Evolutionary conservation across 2,888 invertebrate genomes (phyloP).

Genomic region (Clivina fossor): DNA sequence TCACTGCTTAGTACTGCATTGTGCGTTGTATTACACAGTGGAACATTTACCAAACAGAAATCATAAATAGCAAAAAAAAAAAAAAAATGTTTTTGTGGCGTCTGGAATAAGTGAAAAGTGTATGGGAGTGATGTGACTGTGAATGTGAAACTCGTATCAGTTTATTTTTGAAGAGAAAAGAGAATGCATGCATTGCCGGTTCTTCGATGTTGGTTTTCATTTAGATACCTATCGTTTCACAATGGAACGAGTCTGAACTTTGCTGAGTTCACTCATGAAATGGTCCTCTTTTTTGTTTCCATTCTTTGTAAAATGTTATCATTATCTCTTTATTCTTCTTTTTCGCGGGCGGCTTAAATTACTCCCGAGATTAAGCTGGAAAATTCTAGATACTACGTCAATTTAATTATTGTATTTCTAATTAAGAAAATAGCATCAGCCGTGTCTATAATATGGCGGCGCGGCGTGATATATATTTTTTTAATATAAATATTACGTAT

Average conservation of each 20-base stretch:
- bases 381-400: slow-evolving; percentile 7
- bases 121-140: slow-evolving; percentile 4
- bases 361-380: slow-evolving; percentile 11
- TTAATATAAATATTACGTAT: no score
- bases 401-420: slow-evolving; percentile 21
- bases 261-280: slow-evolving; percentile 5
- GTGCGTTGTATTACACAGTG: no score
- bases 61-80: not conserved
- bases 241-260: slow-evolving; percentile 8
- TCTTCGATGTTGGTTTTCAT: slow-evolving; percentile 13
- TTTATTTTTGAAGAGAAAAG: not conserved
- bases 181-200: slow-evolving; percentile 7
- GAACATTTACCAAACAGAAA: no score
- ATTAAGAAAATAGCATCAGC: no score
- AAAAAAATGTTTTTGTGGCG: not conserved
- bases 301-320: slow-evolving; percentile 26
- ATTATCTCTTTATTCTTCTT: slow-evolving; percentile 18
- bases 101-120: not conserved
- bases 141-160: not conserved
- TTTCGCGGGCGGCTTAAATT: slow-evolving; percentile 8
- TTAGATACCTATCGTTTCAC: slow-evolving; percentile 25
- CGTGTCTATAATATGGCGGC: no score
- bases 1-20: not conserved
- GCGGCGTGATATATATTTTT: no score
- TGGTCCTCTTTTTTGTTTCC: slow-evolving; percentile 5